These are phyloP conservation scores for Platysteira castanea DNA, from an alignment of 2,113 vertebrate genomes.

Conservation along the genomic window DNA sequence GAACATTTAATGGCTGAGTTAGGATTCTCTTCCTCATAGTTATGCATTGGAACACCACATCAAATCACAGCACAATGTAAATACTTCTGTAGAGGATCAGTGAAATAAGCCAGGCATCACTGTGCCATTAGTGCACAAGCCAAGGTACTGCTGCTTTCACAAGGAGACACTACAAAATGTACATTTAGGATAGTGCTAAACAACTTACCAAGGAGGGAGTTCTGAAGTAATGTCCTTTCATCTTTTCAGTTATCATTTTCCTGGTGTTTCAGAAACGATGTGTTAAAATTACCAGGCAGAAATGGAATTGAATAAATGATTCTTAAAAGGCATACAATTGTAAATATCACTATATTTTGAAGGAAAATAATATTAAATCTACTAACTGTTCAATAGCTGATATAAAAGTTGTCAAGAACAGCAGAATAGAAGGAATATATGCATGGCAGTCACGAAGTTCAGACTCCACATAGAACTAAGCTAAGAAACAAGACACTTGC, in stretches of 20 bases:
- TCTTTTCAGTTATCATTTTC: neutral
- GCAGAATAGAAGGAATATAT: neutral
- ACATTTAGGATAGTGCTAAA: neutral
- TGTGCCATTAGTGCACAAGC: neutral
- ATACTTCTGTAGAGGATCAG: neutral
- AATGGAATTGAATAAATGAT: neutral
- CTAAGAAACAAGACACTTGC: neutral
- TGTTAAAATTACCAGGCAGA: neutral
- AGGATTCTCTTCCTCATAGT: neutral
- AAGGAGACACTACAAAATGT: neutral
- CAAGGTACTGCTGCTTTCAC: neutral
- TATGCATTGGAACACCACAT: neutral
- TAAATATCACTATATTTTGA: neutral
- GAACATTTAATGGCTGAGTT: conserved; percentile 22
- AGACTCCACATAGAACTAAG: neutral
- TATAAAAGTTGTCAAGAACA: neutral
- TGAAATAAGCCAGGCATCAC: neutral
- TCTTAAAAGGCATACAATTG: neutral
- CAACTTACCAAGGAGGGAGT: neutral
- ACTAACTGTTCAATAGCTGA: neutral
- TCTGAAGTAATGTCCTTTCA: neutral
- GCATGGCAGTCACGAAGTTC: neutral
- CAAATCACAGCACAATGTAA: neutral
- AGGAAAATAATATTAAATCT: neutral
- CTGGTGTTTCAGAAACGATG: neutral